A percentile compares a stretch with the other conserved stretches of the same genome.
phyloP scores from a whole-genome alignment of 2,888 invertebrate species.

The Agonopterix arenella region DNA sequence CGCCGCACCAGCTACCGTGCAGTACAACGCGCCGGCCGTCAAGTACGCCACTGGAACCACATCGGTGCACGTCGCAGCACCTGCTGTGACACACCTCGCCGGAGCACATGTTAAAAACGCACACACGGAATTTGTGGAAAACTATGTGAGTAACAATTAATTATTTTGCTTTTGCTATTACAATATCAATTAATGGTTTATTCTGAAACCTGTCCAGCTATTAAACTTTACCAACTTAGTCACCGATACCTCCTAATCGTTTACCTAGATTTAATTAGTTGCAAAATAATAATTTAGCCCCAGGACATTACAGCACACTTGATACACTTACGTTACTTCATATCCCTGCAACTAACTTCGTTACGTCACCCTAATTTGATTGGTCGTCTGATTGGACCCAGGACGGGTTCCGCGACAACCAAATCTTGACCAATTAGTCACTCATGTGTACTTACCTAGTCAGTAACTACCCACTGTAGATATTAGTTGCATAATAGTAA shows the following conservation, averaged over 20 bases:
- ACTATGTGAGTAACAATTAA: constrained; percentile 72
- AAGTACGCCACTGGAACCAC: constrained; percentile 13
- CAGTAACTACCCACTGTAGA: constrained; percentile 7
- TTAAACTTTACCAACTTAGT: neutral
- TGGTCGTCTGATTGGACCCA: constrained; percentile 24
- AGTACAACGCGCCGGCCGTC: constrained; percentile 9
- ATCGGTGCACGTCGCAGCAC: constrained; percentile 19
- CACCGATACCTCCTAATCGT: neutral
- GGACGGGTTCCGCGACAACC: constrained; percentile 32
- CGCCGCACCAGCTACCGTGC: constrained; percentile 10
- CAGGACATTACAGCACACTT: constrained; percentile 22
- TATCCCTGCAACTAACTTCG: constrained; percentile 27
- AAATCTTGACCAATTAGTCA: constrained; percentile 32
- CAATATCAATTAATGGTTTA: neutral
- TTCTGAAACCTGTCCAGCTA: too few species aligned
- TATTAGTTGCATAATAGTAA: constrained; percentile 1
- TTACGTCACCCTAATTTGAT: constrained; percentile 34
- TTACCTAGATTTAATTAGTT: constrained; percentile 1
- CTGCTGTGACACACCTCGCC: constrained; percentile 19
- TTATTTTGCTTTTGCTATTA: neutral
- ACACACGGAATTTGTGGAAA: constrained; percentile 78
- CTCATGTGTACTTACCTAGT: constrained; percentile 27
- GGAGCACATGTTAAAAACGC: constrained; percentile 63
- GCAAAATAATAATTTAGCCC: constrained; percentile 15
- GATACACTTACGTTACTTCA: constrained; percentile 30